Evolutionary conservation across 2,797 vertebrate genomes (phyloP).

Genomic region (Takifugu ocellatus): DNA sequence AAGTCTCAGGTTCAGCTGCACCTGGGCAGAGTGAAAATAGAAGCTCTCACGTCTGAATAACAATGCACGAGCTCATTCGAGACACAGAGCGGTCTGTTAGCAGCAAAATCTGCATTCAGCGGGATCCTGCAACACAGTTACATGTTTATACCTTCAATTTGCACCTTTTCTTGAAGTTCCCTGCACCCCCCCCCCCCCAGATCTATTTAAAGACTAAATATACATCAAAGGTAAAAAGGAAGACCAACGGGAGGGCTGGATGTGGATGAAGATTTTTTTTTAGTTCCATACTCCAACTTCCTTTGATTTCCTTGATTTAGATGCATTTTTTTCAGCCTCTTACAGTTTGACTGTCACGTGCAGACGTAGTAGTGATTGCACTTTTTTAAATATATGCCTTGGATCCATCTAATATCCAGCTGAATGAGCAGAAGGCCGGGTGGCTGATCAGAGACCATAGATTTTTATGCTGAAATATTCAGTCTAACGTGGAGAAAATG

Average conservation of each 20-base stretch:
- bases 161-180: constrained; percentile 7
- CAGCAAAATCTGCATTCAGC: background rate
- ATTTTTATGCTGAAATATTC: too few species aligned
- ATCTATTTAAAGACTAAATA: constrained; percentile 5
- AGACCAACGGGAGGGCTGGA: constrained; percentile 26
- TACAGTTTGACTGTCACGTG: constrained; percentile 6
- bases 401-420: background rate
- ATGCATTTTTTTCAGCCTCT: constrained; percentile 1
- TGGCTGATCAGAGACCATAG: too few species aligned
- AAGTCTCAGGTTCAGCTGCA: too few species aligned
- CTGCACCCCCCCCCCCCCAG: background rate
- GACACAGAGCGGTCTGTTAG: background rate
- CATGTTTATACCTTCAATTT: background rate
- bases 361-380: background rate
- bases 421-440: too few species aligned
- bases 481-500: background rate
- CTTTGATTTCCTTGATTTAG: constrained; percentile 21
- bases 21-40: too few species aligned
- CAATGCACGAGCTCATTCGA: too few species aligned
- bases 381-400: background rate
- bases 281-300: constrained; percentile 2
- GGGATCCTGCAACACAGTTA: background rate
- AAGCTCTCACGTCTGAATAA: too few species aligned
- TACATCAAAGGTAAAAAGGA: constrained; percentile 2
- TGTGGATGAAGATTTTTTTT: constrained; percentile 9